Base-by-base conservation (phyloP, 2,797 vertebrate genomes). In the Australoheros facetus region DNA sequence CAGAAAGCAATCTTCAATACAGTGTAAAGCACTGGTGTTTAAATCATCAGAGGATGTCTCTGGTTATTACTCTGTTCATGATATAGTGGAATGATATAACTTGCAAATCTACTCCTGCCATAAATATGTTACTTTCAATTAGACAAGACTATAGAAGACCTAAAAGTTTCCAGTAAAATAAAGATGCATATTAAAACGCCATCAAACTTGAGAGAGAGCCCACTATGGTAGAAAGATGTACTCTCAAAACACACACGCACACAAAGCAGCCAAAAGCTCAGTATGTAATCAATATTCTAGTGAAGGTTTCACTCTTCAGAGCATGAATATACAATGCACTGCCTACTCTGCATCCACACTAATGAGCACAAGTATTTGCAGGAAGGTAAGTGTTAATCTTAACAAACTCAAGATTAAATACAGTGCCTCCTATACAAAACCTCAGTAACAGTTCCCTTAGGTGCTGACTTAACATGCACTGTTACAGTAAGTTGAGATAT, bases 281-380 rank as follows among this genome's bases (percentile, higher is more conserved):
- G 64, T 71, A 19, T 23, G 70, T 77, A 54, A 88, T 84, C 79
- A 80, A 74, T 82, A 86, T 88, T 78, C 80, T 69, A 21, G 23
- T 56, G 39, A 79, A 12, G 34, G 53, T 56, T 42, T 80, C n/a
- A 71, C 66, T 71, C 73, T 60, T 78, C 37, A 77, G n/a, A 72
- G n/a, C 7, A 34, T 58, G 39, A 85, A 58, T 62, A 58, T 71
- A 76, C 57, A 30, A 45, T 48, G 28, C 54, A 30, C 51, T 73
- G 42, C 45, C 39, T 56, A 13, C 21, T 62, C 77, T 77, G 48
- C 39, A 66, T 80, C 17, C 64, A 69, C 42, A 51, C 64, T 69
- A 69, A 51, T 51, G 64, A 69, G 16, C 26, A 30, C 42, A 51
- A 51, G 42, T 69, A 69, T 69, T 51, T 51, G 42, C 48, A 71